Conservation (phyloP, 2,888 invertebrate genomes). For the Agriopis leucophaearia region DNA sequence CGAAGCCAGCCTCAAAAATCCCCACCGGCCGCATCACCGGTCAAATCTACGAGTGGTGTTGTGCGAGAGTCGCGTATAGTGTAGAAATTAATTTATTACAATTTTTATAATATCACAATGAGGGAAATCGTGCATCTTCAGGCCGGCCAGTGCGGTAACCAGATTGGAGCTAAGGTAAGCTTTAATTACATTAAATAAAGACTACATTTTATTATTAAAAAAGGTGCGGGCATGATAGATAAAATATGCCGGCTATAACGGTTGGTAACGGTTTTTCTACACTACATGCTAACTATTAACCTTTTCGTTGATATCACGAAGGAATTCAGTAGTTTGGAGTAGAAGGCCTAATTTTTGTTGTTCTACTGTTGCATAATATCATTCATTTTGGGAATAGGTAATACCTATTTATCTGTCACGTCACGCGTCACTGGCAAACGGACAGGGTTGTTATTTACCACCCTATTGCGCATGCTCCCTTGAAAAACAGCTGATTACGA, state of each 20-base stretch:
- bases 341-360: slow-evolving; percentile 22
- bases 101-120: slow-evolving; percentile 85
- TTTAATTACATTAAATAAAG: background rate
- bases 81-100: slow-evolving; percentile 76
- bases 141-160: slow-evolving; percentile 94
- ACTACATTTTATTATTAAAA: slow-evolving; percentile 8
- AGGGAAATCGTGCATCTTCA: slow-evolving; percentile 94
- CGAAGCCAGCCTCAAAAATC: slow-evolving; percentile 81
- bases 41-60: slow-evolving; percentile 80
- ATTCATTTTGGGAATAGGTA: slow-evolving; percentile 60
- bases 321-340: background rate
- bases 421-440: slow-evolving; percentile 54
- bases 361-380: slow-evolving; percentile 62
- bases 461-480: slow-evolving; percentile 48
- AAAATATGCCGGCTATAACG: slow-evolving; percentile 36
- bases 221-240: slow-evolving; percentile 29
- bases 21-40: slow-evolving; percentile 67
- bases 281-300: background rate
- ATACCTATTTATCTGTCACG: slow-evolving; percentile 58
- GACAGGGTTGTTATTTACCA: slow-evolving; percentile 50
- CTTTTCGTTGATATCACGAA: background rate
- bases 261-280: slow-evolving; percentile 41
- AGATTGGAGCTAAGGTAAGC: slow-evolving; percentile 89
- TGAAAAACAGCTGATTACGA: slow-evolving; percentile 28
- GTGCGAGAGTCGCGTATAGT: slow-evolving; percentile 81